Conservation (phyloP, 2,797 vertebrate genomes). For the Falco peregrinus region DNA sequence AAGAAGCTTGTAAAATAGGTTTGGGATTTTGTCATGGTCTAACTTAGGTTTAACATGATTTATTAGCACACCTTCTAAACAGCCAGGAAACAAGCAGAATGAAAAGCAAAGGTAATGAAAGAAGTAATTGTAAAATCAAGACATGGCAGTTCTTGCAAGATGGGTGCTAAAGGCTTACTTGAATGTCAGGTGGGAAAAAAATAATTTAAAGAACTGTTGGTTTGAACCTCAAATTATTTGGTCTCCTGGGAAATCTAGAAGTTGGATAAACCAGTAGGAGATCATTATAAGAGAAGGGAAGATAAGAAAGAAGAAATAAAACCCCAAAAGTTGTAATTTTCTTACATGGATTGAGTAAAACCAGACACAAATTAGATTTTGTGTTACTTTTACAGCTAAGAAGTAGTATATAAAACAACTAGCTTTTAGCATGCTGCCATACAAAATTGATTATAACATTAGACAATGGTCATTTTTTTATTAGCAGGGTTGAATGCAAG, state of each 20-base stretch:
- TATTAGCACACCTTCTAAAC: not conserved
- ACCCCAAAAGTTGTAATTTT: not conserved
- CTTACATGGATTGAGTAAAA: not conserved
- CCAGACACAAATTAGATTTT: not conserved
- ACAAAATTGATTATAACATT: slow-evolving; percentile 51
- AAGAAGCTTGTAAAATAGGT: not conserved
- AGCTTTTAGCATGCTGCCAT: slow-evolving; percentile 51
- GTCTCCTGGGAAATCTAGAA: not conserved
- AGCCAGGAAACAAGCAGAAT: not conserved
- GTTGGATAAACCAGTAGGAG: not conserved
- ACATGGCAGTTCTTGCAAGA: not conserved
- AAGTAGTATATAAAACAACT: slow-evolving; percentile 48
- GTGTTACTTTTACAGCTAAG: slow-evolving; percentile 27
- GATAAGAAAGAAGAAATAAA: not conserved
- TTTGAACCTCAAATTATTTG: not conserved
- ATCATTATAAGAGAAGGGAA: not conserved
- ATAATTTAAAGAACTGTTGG: not conserved
- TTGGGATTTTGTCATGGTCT: not conserved
- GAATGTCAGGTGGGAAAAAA: not conserved
- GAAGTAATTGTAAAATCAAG: not conserved
- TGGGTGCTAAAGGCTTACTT: not conserved
- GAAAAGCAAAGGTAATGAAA: not conserved
- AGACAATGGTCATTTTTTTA: not conserved
- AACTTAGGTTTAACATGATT: not conserved
- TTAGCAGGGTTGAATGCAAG: slow-evolving; percentile 14